These are phyloP conservation scores for Morone saxatilis DNA, from an alignment of 2,113 vertebrate genomes.

Conservation along the genomic window DNA sequence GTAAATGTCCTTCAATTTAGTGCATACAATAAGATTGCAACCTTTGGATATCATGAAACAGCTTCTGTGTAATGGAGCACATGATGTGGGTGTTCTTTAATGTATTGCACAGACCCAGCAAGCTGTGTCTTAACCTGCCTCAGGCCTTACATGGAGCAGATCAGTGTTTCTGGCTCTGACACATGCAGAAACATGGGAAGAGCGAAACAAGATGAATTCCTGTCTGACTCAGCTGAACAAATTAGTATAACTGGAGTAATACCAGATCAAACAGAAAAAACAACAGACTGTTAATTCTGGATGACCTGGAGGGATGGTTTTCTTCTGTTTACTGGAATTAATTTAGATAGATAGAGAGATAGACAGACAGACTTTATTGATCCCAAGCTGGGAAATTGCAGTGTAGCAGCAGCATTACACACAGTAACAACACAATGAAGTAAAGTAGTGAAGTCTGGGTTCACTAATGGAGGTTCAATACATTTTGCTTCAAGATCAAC, in stretches of 20 bases:
- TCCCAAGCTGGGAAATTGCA: too few relatives aligned
- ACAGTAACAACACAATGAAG: too few relatives aligned
- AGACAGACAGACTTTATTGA: too few relatives aligned
- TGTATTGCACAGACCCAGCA: slow-evolving; percentile 45
- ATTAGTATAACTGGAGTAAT: slow-evolving; percentile 37
- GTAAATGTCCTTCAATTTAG: neutral
- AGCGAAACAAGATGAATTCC: slow-evolving; percentile 59
- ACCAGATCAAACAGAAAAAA: slow-evolving; percentile 1
- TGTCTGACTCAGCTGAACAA: slow-evolving; percentile 62
- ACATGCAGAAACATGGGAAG: slow-evolving; percentile 52
- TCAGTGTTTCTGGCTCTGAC: slow-evolving; percentile 43
- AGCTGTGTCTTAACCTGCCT: slow-evolving; percentile 66
- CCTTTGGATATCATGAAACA: slow-evolving; percentile 3
- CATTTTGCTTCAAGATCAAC: too few relatives aligned
- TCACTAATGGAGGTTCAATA: neutral
- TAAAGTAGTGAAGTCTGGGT: neutral
- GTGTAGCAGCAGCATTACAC: too few relatives aligned
- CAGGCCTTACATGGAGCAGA: slow-evolving; percentile 51
- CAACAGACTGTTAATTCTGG: slow-evolving; percentile 6
- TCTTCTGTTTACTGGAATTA: neutral
- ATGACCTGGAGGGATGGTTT: slow-evolving; percentile 8
- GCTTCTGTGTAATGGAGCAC: slow-evolving; percentile 35
- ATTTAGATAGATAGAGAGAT: neutral
- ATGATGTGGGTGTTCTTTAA: slow-evolving; percentile 46
- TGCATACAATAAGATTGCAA: neutral